phyloP scores from a whole-genome alignment of 1,140 invertebrate genomes.

The Tenebrio molitor region DNA sequence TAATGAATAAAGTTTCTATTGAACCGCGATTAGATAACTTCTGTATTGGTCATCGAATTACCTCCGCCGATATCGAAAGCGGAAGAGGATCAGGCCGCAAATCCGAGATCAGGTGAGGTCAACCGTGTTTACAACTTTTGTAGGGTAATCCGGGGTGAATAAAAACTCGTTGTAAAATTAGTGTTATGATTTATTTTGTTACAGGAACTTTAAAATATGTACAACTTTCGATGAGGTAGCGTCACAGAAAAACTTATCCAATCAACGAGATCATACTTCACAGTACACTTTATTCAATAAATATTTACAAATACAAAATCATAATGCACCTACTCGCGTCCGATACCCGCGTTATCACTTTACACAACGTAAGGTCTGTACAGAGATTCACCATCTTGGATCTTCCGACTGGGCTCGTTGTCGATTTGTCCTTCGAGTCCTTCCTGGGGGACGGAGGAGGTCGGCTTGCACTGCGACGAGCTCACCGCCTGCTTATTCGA shows the following conservation, averaged over 20 bases:
- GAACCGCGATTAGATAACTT: too few relatives aligned
- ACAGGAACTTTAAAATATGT: slow-evolving; percentile 51
- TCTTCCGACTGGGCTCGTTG: slow-evolving; percentile 48
- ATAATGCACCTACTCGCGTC: not conserved
- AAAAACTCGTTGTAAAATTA: slow-evolving; percentile 6
- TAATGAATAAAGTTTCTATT: too few relatives aligned
- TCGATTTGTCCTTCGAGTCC: slow-evolving; percentile 16
- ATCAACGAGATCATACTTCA: slow-evolving; percentile 41
- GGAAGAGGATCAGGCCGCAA: too few relatives aligned
- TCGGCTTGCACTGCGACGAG: slow-evolving; percentile 17
- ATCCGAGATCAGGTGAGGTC: too few relatives aligned
- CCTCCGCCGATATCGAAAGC: too few relatives aligned
- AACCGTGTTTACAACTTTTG: too few relatives aligned
- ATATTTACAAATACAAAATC: slow-evolving; percentile 43
- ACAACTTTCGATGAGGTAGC: slow-evolving; percentile 50
- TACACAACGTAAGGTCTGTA: slow-evolving; percentile 66
- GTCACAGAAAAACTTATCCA: slow-evolving; percentile 42
- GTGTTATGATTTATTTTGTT: slow-evolving; percentile 46
- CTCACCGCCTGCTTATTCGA: slow-evolving; percentile 45
- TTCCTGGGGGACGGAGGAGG: slow-evolving; percentile 10
- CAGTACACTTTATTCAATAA: slow-evolving; percentile 43
- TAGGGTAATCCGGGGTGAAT: too few relatives aligned
- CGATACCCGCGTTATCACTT: slow-evolving; percentile 34
- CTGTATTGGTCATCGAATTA: too few relatives aligned
- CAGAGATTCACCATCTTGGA: slow-evolving; percentile 61